Evolutionary conservation across 2,888 invertebrate species (phyloP), one percentile per base, ranked within the genome.

Genomic region (Odontothrips loti): DNA sequence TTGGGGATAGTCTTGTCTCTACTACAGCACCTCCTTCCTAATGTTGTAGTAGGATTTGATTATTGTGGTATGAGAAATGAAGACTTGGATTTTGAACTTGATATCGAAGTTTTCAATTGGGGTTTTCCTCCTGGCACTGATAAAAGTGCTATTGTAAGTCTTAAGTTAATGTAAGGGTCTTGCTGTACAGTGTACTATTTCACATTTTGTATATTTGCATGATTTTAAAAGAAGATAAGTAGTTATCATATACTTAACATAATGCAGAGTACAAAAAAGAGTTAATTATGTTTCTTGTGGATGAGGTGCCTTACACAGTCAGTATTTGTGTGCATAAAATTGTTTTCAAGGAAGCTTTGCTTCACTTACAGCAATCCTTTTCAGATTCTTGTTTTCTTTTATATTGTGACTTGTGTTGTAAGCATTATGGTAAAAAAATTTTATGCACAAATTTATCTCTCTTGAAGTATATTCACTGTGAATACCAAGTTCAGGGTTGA

Each of bases 1-100:
- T 75, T 75, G 27, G 68, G 27, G 68, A 23, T 23, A 27, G 34
- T 75, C 27, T 9, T 27, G 23, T 75, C 68, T 27, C 68, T 27
- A 75, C 68, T 8, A 27, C 27, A 27, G 9, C 27, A 27, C 68
- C 68, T 27, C 23, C 68, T 27, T 27, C 12, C 27, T 75, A 27
- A 23, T 27, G 27, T 75, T 75, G 27, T 58, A 20, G 23, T 75
- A 27, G 27, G 68, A 20, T 75, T 75, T 75, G 68, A 75, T 75
- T 75, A 12, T 75, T 75, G 12, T 75, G 68, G 68, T 75, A 75
- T 75, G 68, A 75, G 68, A 75, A 75, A 75, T 75, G 68, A 75
- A 75, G 68, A 75, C 68, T 58, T 20, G 58, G 58, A 58, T 58
- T 58, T 58, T 17, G 58, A 58, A 58, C 58, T 75, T 75, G 68